A percentile compares a stretch with the other conserved stretches of the same genome.
Evolutionary conservation across 1,140 invertebrate genomes (phyloP).

Genomic region (Odontomachus brunneus): DNA sequence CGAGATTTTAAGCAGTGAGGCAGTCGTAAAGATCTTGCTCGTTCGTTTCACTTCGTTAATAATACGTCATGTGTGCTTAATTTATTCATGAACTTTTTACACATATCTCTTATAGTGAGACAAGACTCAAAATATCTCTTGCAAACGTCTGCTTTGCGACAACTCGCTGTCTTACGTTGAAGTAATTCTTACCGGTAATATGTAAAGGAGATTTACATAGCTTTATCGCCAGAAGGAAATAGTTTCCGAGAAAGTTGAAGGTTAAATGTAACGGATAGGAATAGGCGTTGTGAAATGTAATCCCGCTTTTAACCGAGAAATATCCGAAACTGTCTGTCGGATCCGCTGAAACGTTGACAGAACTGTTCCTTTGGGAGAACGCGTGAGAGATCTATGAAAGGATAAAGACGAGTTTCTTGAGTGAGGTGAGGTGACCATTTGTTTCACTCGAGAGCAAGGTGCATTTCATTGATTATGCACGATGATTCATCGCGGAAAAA

Average conservation of each 20-base stretch:
- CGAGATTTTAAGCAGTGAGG: not conserved
- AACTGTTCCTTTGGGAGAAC: not conserved
- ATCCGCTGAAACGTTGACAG: conserved; percentile 14
- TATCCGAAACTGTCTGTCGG: conserved; percentile 18
- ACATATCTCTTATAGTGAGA: too few relatives aligned
- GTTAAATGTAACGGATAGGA: conserved; percentile 3
- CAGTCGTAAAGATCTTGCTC: not conserved
- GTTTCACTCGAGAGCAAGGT: not conserved
- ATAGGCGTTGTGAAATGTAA: conserved; percentile 5
- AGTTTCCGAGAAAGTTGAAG: not conserved
- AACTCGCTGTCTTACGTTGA: too few relatives aligned
- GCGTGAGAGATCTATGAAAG: conserved; percentile 10
- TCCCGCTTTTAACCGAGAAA: not conserved
- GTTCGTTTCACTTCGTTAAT: too few relatives aligned
- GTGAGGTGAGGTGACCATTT: not conserved
- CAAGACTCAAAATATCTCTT: too few relatives aligned
- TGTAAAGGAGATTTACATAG: too few relatives aligned
- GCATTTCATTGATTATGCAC: not conserved
- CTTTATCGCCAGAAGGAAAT: not conserved
- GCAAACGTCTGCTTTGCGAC: too few relatives aligned
- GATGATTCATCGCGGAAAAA: not conserved
- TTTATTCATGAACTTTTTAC: too few relatives aligned
- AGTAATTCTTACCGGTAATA: too few relatives aligned
- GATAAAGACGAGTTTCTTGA: conserved; percentile 20
- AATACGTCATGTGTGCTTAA: too few relatives aligned